Evolutionary conservation across 2,113 vertebrate species (phyloP).

Genomic region (Phyllostomus discolor): DNA sequence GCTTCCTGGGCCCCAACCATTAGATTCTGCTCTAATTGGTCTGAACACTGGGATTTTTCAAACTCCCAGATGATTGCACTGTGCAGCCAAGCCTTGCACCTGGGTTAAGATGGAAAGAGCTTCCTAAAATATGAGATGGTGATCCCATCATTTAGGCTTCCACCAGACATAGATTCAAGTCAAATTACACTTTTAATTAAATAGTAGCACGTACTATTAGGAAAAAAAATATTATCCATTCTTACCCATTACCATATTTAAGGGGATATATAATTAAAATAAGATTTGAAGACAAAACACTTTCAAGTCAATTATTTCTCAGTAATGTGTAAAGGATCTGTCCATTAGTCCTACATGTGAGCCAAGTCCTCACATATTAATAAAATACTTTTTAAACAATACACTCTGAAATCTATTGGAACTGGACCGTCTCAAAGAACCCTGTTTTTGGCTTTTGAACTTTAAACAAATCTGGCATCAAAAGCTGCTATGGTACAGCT

Average conservation of each 20-base stretch:
- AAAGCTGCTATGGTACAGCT: background rate
- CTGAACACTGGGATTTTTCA: background rate
- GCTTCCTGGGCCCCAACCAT: too few species aligned
- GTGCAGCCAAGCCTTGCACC: background rate
- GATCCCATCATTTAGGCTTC: background rate
- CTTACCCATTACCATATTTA: background rate
- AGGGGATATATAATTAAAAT: constrained; percentile 1
- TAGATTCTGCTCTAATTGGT: background rate
- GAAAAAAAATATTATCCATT: background rate
- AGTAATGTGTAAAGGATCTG: background rate
- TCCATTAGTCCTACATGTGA: background rate
- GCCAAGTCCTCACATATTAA: background rate
- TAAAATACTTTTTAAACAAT: background rate
- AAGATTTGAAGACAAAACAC: background rate
- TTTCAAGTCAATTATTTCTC: background rate
- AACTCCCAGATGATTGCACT: background rate
- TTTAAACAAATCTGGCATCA: background rate
- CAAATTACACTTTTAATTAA: background rate
- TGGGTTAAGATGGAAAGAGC: background rate
- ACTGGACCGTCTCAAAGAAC: background rate
- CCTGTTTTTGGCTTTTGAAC: background rate
- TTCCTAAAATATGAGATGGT: background rate
- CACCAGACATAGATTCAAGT: background rate
- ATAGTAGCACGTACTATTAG: background rate
- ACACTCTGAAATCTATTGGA: background rate